Evolutionary conservation across 2,888 invertebrate genomes (phyloP).

Genomic region (Adineta ricciae): DNA sequence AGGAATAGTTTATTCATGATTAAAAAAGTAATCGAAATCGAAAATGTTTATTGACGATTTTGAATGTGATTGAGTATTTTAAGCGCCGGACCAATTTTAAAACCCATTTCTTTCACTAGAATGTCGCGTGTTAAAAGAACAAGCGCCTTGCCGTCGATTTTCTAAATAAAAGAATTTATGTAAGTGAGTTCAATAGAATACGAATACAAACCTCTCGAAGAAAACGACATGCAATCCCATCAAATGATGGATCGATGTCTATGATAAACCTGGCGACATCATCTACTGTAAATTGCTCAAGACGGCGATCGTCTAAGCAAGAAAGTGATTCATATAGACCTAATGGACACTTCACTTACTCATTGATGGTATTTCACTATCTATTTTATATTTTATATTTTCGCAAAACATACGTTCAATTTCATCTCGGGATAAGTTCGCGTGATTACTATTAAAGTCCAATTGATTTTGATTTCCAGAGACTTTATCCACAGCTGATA

Average conservation of each 20-base stretch:
- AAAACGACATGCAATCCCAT: background rate
- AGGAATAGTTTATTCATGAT: no score
- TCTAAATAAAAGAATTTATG: constrained; percentile 56
- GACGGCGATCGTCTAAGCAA: background rate
- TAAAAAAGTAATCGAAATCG: no score
- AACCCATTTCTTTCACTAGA: constrained; percentile 98
- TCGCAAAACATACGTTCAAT: no score
- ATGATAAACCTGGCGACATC: background rate
- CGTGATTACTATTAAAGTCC: no score
- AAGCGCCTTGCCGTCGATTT: constrained; percentile 92
- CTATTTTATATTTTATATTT: no score
- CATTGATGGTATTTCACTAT: no score
- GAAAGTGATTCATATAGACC: no score
- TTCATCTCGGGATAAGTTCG: no score
- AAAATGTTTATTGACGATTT: no score
- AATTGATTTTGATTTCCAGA: background rate
- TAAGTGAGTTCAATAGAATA: no score
- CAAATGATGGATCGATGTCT: background rate
- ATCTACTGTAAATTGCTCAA: background rate
- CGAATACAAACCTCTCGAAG: background rate
- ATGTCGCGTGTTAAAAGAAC: constrained; percentile 84
- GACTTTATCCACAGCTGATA: background rate
- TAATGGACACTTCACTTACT: no score
- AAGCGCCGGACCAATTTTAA: constrained; percentile 87
- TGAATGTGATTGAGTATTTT: constrained; percentile 89